Base-by-base conservation (phyloP, 2,113 vertebrate genomes). In the Sceloporus undulatus region DNA sequence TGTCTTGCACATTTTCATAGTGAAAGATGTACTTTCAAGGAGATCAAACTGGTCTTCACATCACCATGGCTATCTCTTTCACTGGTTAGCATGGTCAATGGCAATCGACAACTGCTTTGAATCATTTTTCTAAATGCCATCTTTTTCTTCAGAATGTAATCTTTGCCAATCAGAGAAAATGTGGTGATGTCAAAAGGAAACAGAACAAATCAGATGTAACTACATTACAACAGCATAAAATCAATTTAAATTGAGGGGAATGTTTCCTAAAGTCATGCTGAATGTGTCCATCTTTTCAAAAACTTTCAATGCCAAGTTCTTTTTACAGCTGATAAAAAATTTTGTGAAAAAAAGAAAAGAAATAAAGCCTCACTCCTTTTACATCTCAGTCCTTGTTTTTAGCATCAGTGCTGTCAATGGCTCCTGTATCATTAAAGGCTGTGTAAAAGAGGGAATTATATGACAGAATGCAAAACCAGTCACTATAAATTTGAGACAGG, bases 281-380 rank as follows among this genome's bases (percentile, higher is more conserved):
- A 79, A 70, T 48, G 42, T 48, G 42, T 48, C 42, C 42, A 48
- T 48, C 3, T 48, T 48, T 48, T 48, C 4, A 48, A 48, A 48
- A 48, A 48, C 42, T 48, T 48, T 48, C 42, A 48, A 48, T 48
- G 48, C 48, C 48, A 48, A 48, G 48, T 48, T 48, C 21, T 48
- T 79, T 79, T 79, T 18, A 48, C 25, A 80, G 14, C 13, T 2
- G 16, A n/a, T 68, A n/a, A 71, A 56, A 71, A 8, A 11, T 79
- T 54, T 80, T 70, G 11, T 21, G 21, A 48, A 52, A 71, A 16
- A 73, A 84, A 84, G 73, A n/a, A 56, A 77, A 78, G n/a, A 85
- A 21, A 78, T 10, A 21, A 42, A 48, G 48, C 48, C 48, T 48
- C 48, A 48, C 48, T 48, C 56, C 34, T 38, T 76, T 62, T 76